phyloP scores from a whole-genome alignment of 2,888 invertebrate genomes.

The Polylopha cassiicola region DNA sequence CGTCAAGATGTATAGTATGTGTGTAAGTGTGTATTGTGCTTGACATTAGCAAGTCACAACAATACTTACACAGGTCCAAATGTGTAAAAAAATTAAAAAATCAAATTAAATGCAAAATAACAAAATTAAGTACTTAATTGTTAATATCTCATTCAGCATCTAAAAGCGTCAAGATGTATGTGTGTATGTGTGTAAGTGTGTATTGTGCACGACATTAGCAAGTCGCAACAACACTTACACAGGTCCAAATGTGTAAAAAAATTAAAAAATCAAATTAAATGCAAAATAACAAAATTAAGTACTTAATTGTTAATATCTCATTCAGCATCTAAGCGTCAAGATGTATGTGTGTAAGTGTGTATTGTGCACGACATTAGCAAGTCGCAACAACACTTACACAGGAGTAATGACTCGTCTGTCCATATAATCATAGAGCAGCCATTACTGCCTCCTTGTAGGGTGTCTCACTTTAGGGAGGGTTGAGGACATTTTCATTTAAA shows the following conservation, averaged over 20 bases:
- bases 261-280: no score
- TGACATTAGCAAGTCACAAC: constrained; percentile 73
- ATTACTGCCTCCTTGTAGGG: constrained; percentile 61
- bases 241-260: no score
- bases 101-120: no score
- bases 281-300: background rate
- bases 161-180: no score
- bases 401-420: constrained; percentile 77
- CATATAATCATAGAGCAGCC: constrained; percentile 76
- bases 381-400: constrained; percentile 74
- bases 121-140: no score
- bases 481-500: background rate
- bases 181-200: no score
- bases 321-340: constrained; percentile 61
- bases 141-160: no score
- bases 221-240: constrained; percentile 75
- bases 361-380: constrained; percentile 66
- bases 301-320: background rate
- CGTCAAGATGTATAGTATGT: no score
- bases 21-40: constrained; percentile 53
- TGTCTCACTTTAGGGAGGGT: constrained; percentile 28
- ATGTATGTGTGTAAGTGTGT: constrained; percentile 66
- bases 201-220: constrained; percentile 65
- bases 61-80: constrained; percentile 73
- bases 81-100: no score